Conservation (phyloP, 2,888 invertebrate genomes). For the Tineola bisselliella region DNA sequence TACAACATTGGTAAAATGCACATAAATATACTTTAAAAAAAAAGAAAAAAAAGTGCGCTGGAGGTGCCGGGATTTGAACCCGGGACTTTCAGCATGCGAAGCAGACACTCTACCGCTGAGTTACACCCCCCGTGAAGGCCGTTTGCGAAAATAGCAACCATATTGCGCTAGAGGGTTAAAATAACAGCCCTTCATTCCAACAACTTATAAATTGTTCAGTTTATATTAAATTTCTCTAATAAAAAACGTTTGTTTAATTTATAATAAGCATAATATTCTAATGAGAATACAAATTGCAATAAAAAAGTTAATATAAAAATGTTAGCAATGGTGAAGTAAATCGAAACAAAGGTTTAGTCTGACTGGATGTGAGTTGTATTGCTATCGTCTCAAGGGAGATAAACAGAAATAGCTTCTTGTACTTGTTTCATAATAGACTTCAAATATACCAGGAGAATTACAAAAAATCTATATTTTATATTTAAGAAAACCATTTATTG, state of each 20-base stretch:
- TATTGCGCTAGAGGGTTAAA: background rate
- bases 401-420: background rate
- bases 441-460: background rate
- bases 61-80: slow-evolving; percentile 66
- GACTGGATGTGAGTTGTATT: background rate
- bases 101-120: slow-evolving; percentile 65
- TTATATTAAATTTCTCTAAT: too few relatives aligned
- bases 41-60: slow-evolving; percentile 18
- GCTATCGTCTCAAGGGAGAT: background rate
- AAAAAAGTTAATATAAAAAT: too few relatives aligned
- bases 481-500: too few relatives aligned
- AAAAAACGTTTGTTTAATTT: too few relatives aligned
- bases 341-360: background rate
- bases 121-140: slow-evolving; percentile 41
- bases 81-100: slow-evolving; percentile 64
- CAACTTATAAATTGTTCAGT: too few relatives aligned
- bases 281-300: too few relatives aligned
- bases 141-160: background rate
- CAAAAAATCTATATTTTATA: too few relatives aligned
- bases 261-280: too few relatives aligned
- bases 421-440: background rate
- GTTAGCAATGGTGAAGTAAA: background rate
- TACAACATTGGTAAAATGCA: too few relatives aligned
- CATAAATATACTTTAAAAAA: background rate
- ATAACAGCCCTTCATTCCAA: too few relatives aligned